Evolutionary conservation across 2,888 invertebrate species (phyloP), one percentile per base, ranked within the genome.

Genomic region (Cheiracanthium punctorium): DNA sequence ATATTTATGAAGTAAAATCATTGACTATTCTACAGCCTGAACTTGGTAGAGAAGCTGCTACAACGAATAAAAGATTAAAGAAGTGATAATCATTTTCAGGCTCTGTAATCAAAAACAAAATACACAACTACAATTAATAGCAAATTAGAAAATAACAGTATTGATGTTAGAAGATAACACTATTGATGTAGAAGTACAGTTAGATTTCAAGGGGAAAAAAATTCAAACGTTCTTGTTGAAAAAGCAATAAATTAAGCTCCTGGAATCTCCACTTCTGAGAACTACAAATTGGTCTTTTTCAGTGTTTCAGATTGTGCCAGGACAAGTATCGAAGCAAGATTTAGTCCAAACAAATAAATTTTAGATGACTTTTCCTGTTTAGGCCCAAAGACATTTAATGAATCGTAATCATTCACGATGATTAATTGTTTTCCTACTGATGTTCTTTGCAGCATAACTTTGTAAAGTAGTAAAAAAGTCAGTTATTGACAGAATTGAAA

Each of bases 171-270:
- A 32, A 28, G 71, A 71, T 20, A 37, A 41, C 24, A n/a, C 12
- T 30, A 71, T 71, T 20, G 71, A 71, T 71, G 71, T 41, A 28
- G 71, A 71, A 43, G 32, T 71, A 28, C 28, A 71, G 10, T 37
- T 41, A 41, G 71, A 41, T 37, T 71, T 71, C 43, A 43, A 24
- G 43, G 41, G 29, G 29, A 71, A 71, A 71, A 20, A 41, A 37
- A 43, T 0, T 20, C n/a, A 37, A 5, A 71, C 33, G 29, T 71
- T 14, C 71, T 41, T 20, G 71, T 37, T 17, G 71, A 37, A 43
- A 41, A 71, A 71, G 20, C 43, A 24, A 33, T 30, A 24, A 41
- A 71, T 17, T 37, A 37, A 71, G 43, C 14, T 67, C 67, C 7
- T 32, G 67, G 0, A 32, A 29, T 32, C 14, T 67, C 67, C 29